Base-by-base conservation (phyloP, 2,113 vertebrate species). In the Podarcis raffonei region DNA sequence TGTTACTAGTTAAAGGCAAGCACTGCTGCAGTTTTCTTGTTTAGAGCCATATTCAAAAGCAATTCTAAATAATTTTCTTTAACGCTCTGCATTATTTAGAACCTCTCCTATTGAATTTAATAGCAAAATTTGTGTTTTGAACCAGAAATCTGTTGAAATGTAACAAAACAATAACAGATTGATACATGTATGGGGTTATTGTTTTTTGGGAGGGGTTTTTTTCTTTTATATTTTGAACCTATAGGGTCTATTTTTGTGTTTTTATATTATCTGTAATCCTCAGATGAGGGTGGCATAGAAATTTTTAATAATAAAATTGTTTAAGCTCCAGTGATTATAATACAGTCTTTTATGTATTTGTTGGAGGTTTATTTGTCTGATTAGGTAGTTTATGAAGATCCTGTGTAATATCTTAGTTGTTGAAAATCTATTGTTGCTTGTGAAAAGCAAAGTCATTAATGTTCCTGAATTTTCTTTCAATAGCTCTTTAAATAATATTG, bases 331-430 rank as follows among this genome's bases (percentile, higher is more conserved):
- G 18, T 2, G 3, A 53, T 2, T 8, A 25, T 13, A 42, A 74
- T 39, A 4, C 0, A 66, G 1, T 23, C 37, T 9, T n/a, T 66
- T 22, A 0, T 0, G 0, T 23, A 0, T 39, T 27, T 23, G 2
- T 1, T 81, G 48, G 72, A 65, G 25, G 79, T 87, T 48, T 48
- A 48, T 48, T 48, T 48, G 9, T 48, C 48, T 48, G 48, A 48
- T 12, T 48, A 48, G 9, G 48, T 48, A 48, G 32, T 79, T 86
- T 7, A 27, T 74, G 32, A 71, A 57, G 39, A n/a, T 9, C 32
- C 39, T 48, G 32, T 20, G 7, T 86, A 15, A 12, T 7, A 86
- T 74, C 32, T 62, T 37, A 39, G 2, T 78, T 86, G 27, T 23
- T 80, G 62, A 87, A 86, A 86, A 77, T 78, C 27, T 78, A 39